Percentiles rank a stretch among this genome's conserved stretches.
Conservation (phyloP, 2,797 vertebrate species). For the Diglossa cyanea region DNA sequence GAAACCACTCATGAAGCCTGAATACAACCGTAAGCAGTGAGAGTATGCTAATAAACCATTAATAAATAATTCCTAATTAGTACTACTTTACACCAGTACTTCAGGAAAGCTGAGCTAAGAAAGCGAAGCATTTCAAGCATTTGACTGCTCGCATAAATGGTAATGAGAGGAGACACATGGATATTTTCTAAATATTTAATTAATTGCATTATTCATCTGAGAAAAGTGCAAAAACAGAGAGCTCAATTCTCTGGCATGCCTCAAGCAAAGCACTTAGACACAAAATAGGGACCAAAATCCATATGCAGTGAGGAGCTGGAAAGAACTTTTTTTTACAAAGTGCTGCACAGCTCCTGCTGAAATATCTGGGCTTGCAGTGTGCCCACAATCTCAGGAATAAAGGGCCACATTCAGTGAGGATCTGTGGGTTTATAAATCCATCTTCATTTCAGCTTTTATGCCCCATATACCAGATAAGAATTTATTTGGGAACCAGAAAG, state of each 20-base stretch:
- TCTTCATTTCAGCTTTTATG: not conserved
- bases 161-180: not conserved
- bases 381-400: not conserved
- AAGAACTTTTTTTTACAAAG: not conserved
- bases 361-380: not conserved
- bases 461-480: not conserved
- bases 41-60: not conserved
- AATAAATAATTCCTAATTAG: constrained; percentile 1
- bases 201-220: constrained; percentile 1
- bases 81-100: not conserved
- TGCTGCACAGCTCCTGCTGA: not conserved
- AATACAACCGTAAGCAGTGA: not conserved
- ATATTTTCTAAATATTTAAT: constrained; percentile 10
- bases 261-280: not conserved
- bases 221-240: not conserved
- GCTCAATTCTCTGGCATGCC: not conserved
- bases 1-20: not conserved
- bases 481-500: not conserved
- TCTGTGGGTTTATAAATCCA: not conserved
- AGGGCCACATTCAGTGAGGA: not conserved
- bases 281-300: not conserved
- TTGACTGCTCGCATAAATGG: not conserved
- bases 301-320: not conserved
- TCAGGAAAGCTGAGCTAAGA: not conserved
- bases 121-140: not conserved